phyloP scores from a whole-genome alignment of 2,113 vertebrate genomes.

The Microcebus jonahi region DNA sequence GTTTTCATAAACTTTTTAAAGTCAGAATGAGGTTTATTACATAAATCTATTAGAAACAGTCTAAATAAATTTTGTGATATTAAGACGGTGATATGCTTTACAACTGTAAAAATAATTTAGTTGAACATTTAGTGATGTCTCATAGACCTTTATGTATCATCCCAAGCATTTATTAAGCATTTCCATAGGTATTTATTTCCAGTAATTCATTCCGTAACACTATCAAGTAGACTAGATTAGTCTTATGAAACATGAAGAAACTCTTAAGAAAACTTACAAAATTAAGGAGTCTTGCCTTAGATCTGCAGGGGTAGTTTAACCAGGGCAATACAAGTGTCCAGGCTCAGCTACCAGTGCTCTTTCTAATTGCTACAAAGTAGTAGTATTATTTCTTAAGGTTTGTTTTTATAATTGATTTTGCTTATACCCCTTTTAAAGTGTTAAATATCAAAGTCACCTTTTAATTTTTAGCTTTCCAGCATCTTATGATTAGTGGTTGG shows the following conservation, averaged over 20 bases:
- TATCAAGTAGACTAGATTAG: not conserved
- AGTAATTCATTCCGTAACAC: not conserved
- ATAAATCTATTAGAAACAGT: not conserved
- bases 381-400: not conserved
- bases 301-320: not conserved
- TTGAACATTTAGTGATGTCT: not conserved
- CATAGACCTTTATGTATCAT: not conserved
- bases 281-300: not conserved
- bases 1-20: not conserved
- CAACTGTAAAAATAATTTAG: not conserved
- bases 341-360: not conserved
- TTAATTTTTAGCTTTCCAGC: constrained; percentile 34
- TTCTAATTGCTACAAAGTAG: not conserved
- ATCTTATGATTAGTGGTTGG: not conserved
- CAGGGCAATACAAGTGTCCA: not conserved
- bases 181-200: not conserved
- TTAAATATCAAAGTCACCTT: not conserved
- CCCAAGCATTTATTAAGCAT: not conserved
- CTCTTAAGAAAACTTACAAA: not conserved
- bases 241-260: not conserved
- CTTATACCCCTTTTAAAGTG: not conserved
- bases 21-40: not conserved
- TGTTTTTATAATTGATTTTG: constrained; percentile 6
- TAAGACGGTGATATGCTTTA: not conserved
- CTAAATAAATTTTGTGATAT: constrained; percentile 4